Conservation (phyloP, 2,113 vertebrate species). For the Actenoides hombroni region DNA sequence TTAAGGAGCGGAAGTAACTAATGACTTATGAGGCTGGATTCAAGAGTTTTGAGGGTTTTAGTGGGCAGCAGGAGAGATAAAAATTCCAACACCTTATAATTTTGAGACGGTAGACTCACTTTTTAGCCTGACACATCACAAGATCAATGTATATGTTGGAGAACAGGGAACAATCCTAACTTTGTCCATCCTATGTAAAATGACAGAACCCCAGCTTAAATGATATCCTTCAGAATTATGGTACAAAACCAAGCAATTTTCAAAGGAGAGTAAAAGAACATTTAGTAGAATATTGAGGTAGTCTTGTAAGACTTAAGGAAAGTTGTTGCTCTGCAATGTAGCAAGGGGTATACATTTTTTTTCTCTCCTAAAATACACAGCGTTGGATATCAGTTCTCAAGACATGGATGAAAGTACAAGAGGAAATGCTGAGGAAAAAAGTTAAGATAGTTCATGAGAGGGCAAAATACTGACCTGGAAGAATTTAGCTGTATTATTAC, state of each 20-base stretch:
- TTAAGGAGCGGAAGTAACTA: neutral
- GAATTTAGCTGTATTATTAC: neutral
- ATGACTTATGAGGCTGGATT: neutral
- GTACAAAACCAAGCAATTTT: neutral
- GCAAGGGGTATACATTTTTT: neutral
- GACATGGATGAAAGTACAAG: neutral
- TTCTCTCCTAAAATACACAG: neutral
- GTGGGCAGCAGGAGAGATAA: neutral
- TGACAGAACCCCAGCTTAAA: neutral
- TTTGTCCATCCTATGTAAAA: neutral
- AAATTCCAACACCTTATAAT: neutral
- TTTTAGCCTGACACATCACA: neutral
- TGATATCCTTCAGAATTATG: neutral
- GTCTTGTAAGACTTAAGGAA: neutral
- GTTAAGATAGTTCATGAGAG: neutral
- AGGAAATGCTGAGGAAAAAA: neutral
- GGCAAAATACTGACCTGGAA: neutral
- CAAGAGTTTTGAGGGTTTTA: neutral
- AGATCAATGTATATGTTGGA: neutral
- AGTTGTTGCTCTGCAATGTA: neutral
- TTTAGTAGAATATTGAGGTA: neutral
- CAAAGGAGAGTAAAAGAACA: neutral
- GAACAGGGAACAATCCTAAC: neutral
- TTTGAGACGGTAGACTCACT: neutral
- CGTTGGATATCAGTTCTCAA: neutral